These are phyloP conservation scores for Alces alces DNA, from an alignment of 2,113 vertebrate genomes.

Conservation along the genomic window DNA sequence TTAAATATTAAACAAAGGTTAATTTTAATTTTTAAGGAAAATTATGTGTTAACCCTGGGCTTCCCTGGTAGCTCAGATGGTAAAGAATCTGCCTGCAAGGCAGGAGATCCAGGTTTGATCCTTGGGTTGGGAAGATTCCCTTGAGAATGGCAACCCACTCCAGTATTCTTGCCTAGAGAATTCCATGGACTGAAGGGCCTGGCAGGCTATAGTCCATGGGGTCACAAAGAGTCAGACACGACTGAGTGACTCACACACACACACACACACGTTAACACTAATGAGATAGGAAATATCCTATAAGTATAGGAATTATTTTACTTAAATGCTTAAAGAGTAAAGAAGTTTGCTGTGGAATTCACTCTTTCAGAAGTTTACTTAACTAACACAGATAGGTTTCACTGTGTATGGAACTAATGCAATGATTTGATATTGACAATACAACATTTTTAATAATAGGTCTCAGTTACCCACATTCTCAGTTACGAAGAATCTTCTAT, in stretches of 20 bases:
- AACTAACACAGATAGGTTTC: neutral
- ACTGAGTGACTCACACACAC: neutral
- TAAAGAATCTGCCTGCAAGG: neutral
- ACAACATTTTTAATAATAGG: neutral
- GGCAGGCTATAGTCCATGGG: neutral
- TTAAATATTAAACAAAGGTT: neutral
- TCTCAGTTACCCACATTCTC: neutral
- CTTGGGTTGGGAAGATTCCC: neutral
- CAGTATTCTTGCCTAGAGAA: neutral
- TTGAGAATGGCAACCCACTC: neutral
- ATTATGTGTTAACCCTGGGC: neutral
- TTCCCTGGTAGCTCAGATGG: neutral
- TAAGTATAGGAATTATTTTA: neutral
- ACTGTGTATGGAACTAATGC: neutral
- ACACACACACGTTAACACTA: neutral
- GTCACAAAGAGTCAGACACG: neutral
- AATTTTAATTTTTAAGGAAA: slow-evolving; percentile 13
- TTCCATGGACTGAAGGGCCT: neutral
- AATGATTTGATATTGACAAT: neutral
- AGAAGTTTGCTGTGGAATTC: neutral
- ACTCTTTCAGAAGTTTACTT: neutral
- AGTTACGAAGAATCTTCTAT: neutral
- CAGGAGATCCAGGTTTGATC: neutral
- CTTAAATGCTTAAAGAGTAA: neutral
- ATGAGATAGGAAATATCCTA: neutral